Percentiles rank a stretch among this genome's conserved stretches.
Conservation (phyloP, 2,113 vertebrate species). For the Varanus komodoensis region DNA sequence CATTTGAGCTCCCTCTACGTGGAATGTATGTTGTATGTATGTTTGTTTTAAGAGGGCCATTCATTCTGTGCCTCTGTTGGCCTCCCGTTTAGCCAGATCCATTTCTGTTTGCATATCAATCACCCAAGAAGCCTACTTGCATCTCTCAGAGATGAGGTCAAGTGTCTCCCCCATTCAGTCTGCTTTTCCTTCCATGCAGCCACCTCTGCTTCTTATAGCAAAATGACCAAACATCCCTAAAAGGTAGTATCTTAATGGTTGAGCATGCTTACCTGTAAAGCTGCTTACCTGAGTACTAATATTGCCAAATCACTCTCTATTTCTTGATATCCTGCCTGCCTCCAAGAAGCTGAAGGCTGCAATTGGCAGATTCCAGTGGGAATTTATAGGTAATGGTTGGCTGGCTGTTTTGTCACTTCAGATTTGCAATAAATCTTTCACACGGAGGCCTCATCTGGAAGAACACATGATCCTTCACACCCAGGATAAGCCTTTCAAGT, state of each 20-base stretch:
- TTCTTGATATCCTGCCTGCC: neutral
- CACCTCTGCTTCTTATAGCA: too few relatives aligned
- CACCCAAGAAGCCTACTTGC: too few relatives aligned
- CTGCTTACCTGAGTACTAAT: too few relatives aligned
- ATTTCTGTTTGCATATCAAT: too few relatives aligned
- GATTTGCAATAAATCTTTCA: conserved; percentile 97
- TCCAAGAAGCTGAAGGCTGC: neutral
- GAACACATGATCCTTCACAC: conserved; percentile 99
- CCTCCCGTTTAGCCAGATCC: too few relatives aligned
- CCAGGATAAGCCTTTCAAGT: conserved; percentile 97
- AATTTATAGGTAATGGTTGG: conserved; percentile 25
- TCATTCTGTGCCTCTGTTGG: too few relatives aligned
- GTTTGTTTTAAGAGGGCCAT: too few relatives aligned
- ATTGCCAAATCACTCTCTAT: neutral
- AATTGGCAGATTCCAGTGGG: neutral
- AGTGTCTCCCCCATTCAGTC: too few relatives aligned
- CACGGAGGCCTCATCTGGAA: conserved; percentile 92
- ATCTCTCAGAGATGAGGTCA: too few relatives aligned
- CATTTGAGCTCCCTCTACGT: too few relatives aligned
- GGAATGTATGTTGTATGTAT: too few relatives aligned
- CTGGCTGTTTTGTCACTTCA: conserved; percentile 63
- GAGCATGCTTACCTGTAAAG: neutral
- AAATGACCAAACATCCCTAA: neutral
- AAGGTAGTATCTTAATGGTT: neutral
- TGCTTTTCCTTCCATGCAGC: too few relatives aligned